These are phyloP conservation scores for Ceyx margarethae DNA, from an alignment of 2,113 vertebrate species.

Conservation along the genomic window DNA sequence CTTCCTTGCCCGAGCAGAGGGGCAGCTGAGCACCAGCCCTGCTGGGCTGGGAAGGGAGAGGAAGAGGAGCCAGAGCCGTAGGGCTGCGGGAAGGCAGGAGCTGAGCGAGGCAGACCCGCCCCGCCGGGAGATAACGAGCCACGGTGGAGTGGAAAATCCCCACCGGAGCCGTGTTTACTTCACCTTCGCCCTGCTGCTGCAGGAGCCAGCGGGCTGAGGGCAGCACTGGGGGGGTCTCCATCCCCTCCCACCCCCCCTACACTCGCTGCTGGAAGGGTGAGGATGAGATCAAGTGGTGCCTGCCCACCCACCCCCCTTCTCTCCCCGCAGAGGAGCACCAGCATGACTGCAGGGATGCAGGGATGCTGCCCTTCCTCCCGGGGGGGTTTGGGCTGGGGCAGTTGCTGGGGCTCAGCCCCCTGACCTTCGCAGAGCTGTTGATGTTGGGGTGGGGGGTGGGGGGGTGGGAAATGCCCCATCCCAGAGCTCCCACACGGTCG, in stretches of 20 bases:
- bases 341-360: rapidly evolving
- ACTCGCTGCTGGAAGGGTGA: rapidly evolving
- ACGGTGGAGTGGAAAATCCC: neutral
- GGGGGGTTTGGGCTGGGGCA: too few relatives aligned
- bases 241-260: neutral
- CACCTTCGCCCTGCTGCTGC: neutral
- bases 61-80: neutral
- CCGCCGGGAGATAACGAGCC: neutral
- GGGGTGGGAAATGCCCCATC: neutral
- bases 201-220: neutral
- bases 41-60: neutral
- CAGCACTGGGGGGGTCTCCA: neutral
- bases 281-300: neutral
- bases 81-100: neutral
- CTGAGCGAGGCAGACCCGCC: neutral
- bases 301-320: neutral
- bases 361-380: neutral
- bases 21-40: neutral
- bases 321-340: neutral
- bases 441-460: neutral
- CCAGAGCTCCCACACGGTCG: neutral
- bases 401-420: neutral
- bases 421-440: rapidly evolving
- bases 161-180: neutral
- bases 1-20: neutral